Conservation (phyloP, 2,113 vertebrate species). For the Syrmaticus mikado region DNA sequence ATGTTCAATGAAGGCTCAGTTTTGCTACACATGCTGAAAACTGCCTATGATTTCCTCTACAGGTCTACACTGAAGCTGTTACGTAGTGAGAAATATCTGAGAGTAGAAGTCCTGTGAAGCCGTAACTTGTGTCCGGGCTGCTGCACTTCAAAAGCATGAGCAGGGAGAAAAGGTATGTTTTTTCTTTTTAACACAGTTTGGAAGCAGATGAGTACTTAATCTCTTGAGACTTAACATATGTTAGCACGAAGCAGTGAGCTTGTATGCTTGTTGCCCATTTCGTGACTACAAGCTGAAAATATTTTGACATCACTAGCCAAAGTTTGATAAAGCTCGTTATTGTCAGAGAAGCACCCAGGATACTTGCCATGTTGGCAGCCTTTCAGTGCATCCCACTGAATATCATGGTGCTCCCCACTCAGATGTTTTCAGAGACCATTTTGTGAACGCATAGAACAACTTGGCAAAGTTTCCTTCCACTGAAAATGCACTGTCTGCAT, state of each 20-base stretch:
- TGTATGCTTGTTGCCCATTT: background rate
- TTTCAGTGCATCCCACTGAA: background rate
- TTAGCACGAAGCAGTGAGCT: background rate
- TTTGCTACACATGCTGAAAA: background rate
- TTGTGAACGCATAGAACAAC: background rate
- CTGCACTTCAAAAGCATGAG: background rate
- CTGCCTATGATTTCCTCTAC: background rate
- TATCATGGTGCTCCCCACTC: background rate
- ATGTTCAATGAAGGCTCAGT: background rate
- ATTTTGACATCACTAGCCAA: slow-evolving; percentile 10
- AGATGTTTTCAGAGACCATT: background rate
- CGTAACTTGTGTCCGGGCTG: background rate
- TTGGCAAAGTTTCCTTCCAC: background rate
- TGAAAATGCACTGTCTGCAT: background rate
- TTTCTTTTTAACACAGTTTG: background rate
- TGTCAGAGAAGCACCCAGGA: background rate
- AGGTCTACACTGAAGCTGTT: background rate
- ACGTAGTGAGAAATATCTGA: background rate
- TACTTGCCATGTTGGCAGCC: background rate
- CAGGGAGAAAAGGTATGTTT: background rate
- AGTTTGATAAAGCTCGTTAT: background rate
- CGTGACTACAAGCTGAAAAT: slow-evolving; percentile 24
- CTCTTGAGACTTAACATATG: background rate
- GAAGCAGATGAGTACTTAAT: background rate
- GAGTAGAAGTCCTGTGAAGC: background rate